Percentiles rank a stretch among this genome's conserved stretches.
phyloP scores from a whole-genome alignment of 2,888 invertebrate species.

The Exocentrus adspersus region DNA sequence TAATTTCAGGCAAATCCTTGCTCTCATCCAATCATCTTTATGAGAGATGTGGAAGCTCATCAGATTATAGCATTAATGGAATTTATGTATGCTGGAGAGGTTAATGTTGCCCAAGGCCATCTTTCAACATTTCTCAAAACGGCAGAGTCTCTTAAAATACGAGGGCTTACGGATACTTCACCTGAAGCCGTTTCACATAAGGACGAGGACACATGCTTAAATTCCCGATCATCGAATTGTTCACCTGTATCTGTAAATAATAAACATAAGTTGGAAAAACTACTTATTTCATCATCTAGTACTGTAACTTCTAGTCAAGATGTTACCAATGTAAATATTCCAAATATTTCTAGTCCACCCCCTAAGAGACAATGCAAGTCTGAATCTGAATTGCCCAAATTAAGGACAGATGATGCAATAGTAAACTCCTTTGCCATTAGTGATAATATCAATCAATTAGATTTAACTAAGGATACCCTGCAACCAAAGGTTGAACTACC shows the following conservation, averaged over 20 bases:
- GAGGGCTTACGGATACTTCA: constrained; percentile 79
- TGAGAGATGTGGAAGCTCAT: constrained; percentile 83
- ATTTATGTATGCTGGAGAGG: constrained; percentile 89
- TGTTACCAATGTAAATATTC: constrained; percentile 43
- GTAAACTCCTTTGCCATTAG: constrained; percentile 57
- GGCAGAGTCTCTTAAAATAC: constrained; percentile 81
- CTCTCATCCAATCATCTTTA: constrained; percentile 86
- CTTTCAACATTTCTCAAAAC: constrained; percentile 79
- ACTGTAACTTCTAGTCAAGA: constrained; percentile 62
- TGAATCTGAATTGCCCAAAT: constrained; percentile 50
- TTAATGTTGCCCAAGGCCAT: constrained; percentile 83
- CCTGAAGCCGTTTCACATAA: constrained; percentile 39
- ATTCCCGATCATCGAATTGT: constrained; percentile 21
- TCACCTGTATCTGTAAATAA: constrained; percentile 11
- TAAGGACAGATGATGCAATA: constrained; percentile 51
- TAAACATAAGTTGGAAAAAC: constrained; percentile 41
- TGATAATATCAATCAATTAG: constrained; percentile 51
- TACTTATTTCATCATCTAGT: constrained; percentile 55
- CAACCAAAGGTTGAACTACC: constrained; percentile 79
- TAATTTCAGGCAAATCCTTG: constrained; percentile 81
- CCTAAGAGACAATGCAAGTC: constrained; percentile 57
- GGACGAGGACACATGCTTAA: constrained; percentile 20
- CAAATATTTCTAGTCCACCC: constrained; percentile 52
- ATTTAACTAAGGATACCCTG: constrained; percentile 50
- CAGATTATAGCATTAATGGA: constrained; percentile 82